Base-by-base conservation (phyloP, 2,797 vertebrate genomes). In the Emydoidea blandingii region DNA sequence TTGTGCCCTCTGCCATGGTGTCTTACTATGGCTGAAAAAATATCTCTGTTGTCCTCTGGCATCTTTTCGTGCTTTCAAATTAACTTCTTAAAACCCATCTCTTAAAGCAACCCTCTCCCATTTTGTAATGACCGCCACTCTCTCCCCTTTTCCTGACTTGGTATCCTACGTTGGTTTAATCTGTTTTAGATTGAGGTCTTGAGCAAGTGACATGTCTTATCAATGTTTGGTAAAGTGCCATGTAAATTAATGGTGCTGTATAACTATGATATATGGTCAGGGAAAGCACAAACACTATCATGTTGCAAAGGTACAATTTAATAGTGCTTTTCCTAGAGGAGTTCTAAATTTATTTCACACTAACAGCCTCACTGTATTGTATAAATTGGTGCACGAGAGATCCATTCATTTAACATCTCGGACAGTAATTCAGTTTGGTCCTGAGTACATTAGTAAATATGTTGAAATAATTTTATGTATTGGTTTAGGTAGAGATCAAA, bases 401-500 rank as follows among this genome's bases (percentile, higher is more conserved):
- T 78, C 79, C n/a, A n/a, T 85, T 79, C 19, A 5, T 91, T 85
- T 88, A 27, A 81, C 65, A 3, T 4, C 1, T 11, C 25, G 78
- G 41, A 16, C 56, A 89, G 29, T 88, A 78, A 72, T 78, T 95
- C 94, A 81, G 76, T 47, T 78, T 76, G 50, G 37, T 91, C 52
- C 72, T 15, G 6, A 84, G 54, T 37, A 52, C 5, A 12, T 53
- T 57, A 89, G 14, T 49, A 74, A 83, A 92, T 53, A 88, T 53
- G 16, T 78, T 86, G 82, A 90, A 54, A 37, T 88, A 18, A 59
- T 95, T 93, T 90, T 82, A 93, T 80, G 29, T 81, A 16, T 91
- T 96, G 41, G 23, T 79, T 95, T 95, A 88, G 59, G 79, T 91
- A 91, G 83, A 92, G 86, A 87, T 82, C 79, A 94, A 95, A 87